A percentile compares a stretch with the other conserved stretches of the same genome.
Conservation (phyloP, 2,797 vertebrate genomes). For the Aulostomus chinensis region DNA sequence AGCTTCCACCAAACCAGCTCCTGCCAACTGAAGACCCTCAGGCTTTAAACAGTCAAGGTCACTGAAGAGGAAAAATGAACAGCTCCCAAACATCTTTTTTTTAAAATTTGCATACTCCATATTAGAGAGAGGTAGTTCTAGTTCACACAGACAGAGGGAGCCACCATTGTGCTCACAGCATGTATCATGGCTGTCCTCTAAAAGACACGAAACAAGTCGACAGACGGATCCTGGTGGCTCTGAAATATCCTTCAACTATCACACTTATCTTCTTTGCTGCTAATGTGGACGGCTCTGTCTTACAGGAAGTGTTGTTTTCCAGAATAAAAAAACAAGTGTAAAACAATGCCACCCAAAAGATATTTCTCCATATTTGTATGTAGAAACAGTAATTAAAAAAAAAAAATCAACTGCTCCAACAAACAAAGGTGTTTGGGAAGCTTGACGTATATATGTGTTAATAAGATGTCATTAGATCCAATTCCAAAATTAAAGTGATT, state of each 20-base stretch:
- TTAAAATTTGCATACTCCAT: slow-evolving; percentile 41
- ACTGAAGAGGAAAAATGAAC: slow-evolving; percentile 63
- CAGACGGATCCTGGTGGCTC: slow-evolving; percentile 24
- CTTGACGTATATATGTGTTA: too few relatives aligned
- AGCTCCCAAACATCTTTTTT: slow-evolving; percentile 53
- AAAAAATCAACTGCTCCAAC: too few relatives aligned
- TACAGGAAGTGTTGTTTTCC: too few relatives aligned
- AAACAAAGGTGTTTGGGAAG: too few relatives aligned
- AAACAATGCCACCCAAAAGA: too few relatives aligned
- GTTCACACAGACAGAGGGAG: slow-evolving; percentile 58
- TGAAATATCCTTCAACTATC: slow-evolving; percentile 56
- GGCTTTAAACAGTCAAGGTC: slow-evolving; percentile 67
- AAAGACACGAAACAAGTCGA: slow-evolving; percentile 12
- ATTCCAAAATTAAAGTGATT: too few relatives aligned
- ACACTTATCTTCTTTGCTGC: too few relatives aligned
- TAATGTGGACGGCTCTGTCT: too few relatives aligned
- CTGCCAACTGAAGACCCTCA: slow-evolving; percentile 56
- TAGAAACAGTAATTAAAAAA: too few relatives aligned
- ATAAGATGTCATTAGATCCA: too few relatives aligned
- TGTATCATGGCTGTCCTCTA: slow-evolving; percentile 28
- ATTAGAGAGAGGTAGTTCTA: slow-evolving; percentile 36
- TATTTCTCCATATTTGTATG: too few relatives aligned
- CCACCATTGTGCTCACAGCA: slow-evolving; percentile 21
- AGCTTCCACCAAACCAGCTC: slow-evolving; percentile 40
- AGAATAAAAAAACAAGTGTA: too few relatives aligned